phyloP scores from a whole-genome alignment of 2,113 vertebrate species.

The Muntiacus reevesi region DNA sequence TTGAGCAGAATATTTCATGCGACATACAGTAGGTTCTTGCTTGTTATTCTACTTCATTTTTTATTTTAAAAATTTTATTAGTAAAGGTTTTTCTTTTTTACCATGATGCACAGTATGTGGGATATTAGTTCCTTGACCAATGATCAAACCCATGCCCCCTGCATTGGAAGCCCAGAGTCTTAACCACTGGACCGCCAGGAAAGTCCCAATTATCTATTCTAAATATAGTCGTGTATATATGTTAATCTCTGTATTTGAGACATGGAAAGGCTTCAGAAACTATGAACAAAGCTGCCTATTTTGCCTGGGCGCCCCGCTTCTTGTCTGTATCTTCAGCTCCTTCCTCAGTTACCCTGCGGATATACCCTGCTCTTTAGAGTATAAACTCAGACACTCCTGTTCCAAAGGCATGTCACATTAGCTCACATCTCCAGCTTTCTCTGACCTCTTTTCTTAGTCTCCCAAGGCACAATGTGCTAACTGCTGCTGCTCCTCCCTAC shows the following conservation, averaged over 20 bases:
- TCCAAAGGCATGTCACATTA: neutral
- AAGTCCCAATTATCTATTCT: neutral
- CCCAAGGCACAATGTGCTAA: neutral
- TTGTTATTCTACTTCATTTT: neutral
- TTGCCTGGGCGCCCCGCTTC: accelerated
- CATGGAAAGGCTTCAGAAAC: neutral
- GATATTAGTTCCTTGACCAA: neutral
- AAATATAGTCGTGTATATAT: neutral
- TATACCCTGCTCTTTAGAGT: neutral
- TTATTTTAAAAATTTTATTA: neutral
- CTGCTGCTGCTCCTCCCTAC: accelerated
- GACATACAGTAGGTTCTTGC: neutral
- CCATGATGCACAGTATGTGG: neutral
- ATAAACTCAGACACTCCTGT: neutral
- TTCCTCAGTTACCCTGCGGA: accelerated
- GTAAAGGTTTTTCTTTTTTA: neutral
- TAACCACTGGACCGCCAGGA: neutral
- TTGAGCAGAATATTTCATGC: neutral
- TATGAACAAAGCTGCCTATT: neutral
- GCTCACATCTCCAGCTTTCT: neutral
- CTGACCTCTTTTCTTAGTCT: neutral
- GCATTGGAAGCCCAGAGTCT: neutral
- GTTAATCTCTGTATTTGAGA: neutral
- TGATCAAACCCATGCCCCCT: neutral
- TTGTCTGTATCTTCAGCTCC: accelerated